A percentile compares a stretch with the other conserved stretches of the same genome.
Evolutionary conservation across 2,797 vertebrate genomes (phyloP).

Genomic region (Meriones psammophilus): DNA sequence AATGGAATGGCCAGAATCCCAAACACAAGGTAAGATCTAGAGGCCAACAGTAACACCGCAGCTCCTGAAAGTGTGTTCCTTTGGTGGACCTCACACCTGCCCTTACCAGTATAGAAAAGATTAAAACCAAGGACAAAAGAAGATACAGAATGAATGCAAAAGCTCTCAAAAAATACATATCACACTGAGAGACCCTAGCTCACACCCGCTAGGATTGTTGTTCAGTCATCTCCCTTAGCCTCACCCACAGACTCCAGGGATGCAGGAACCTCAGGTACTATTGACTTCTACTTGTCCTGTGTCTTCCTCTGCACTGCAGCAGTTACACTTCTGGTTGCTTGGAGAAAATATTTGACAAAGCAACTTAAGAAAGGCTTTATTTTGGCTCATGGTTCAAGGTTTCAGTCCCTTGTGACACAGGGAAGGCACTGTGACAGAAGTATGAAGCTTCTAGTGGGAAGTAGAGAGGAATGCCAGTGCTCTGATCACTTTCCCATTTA

Average conservation of each 20-base stretch:
- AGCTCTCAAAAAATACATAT: background rate
- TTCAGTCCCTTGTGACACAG: background rate
- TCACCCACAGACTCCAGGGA: background rate
- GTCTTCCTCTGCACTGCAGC: background rate
- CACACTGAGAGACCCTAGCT: background rate
- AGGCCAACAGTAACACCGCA: background rate
- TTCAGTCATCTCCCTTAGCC: background rate
- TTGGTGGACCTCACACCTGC: background rate
- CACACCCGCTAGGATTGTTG: too few relatives aligned
- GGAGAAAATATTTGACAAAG: background rate
- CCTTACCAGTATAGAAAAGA: background rate
- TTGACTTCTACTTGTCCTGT: background rate
- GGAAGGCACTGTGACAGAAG: background rate
- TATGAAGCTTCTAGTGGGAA: too few relatives aligned
- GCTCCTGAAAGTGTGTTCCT: background rate
- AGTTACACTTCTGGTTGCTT: background rate
- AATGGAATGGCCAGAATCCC: background rate
- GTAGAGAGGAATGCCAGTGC: background rate
- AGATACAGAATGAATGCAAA: background rate
- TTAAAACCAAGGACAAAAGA: background rate
- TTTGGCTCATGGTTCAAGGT: background rate
- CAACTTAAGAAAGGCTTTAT: background rate
- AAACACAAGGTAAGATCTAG: background rate
- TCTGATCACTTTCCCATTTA: background rate
- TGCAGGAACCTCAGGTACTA: background rate